phyloP scores from a whole-genome alignment of 2,888 invertebrate genomes.

The Synergus itoensis region DNA sequence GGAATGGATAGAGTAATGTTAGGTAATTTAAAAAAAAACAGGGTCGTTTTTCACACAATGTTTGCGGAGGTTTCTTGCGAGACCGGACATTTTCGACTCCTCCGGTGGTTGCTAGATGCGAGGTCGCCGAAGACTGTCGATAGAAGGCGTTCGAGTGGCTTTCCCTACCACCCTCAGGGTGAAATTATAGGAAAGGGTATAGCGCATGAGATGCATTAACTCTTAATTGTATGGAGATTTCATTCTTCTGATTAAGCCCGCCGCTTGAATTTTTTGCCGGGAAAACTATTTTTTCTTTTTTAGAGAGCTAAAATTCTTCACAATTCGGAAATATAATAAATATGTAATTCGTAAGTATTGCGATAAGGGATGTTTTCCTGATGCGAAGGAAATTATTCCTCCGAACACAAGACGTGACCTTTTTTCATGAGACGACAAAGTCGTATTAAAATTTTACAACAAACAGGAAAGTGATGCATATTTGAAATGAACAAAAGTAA shows the following conservation, averaged over 20 bases:
- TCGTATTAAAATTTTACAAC: no score
- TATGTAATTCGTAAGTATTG: no score
- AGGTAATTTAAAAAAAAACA: background rate
- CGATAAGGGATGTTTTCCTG: no score
- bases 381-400: no score
- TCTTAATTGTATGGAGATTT: background rate
- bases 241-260: background rate
- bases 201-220: background rate
- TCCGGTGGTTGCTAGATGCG: conserved; percentile 47
- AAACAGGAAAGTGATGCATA: no score
- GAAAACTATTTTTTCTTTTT: background rate
- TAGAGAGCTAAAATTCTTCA: no score
- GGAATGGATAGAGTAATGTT: background rate
- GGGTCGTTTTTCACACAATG: background rate
- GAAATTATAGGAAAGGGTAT: conserved; percentile 41
- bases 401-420: no score
- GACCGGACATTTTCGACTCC: conserved; percentile 55
- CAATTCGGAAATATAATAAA: no score
- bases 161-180: conserved; percentile 48
- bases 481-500: no score
- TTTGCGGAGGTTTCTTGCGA: background rate
- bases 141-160: conserved; percentile 52
- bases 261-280: background rate
- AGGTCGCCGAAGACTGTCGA: conserved; percentile 48
- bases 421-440: no score